Percentiles rank a stretch among this genome's conserved stretches.
Conservation (phyloP, 64 coral and sea anemone genomes). For the Stichodactyla helianthus region DNA sequence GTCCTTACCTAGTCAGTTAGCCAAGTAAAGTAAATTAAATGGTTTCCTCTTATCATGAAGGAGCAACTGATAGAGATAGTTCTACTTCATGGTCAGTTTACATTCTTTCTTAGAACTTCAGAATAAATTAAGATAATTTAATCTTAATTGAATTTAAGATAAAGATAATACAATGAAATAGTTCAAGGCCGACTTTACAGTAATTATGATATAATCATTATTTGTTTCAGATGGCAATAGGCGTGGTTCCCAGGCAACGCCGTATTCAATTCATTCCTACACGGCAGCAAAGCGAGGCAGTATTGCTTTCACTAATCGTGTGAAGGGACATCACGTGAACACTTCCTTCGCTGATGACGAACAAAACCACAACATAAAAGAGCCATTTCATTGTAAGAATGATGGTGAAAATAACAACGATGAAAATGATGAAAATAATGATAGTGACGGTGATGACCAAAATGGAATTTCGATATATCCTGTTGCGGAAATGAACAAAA, state of each 20-base stretch:
- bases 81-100: too few species aligned
- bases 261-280: background rate
- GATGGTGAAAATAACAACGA: background rate
- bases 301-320: background rate
- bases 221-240: conserved; percentile 8
- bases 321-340: background rate
- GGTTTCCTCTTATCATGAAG: too few species aligned
- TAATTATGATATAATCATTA: too few species aligned
- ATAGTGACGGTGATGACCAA: background rate
- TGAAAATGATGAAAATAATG: background rate
- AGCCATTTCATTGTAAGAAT: background rate
- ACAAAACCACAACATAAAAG: background rate
- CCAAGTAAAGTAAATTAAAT: too few species aligned
- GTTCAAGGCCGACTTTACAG: too few species aligned
- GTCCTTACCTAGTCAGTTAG: too few species aligned
- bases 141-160: too few species aligned
- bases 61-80: too few species aligned
- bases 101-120: too few species aligned
- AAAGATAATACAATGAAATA: too few species aligned
- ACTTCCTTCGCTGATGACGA: background rate
- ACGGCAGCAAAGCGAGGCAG: background rate
- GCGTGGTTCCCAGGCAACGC: background rate
- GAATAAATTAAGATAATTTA: too few species aligned
- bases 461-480: conserved; percentile 6
- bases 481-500: background rate